Conservation (phyloP, 2,797 vertebrate genomes). For the Heteromormyrus szaboi region DNA sequence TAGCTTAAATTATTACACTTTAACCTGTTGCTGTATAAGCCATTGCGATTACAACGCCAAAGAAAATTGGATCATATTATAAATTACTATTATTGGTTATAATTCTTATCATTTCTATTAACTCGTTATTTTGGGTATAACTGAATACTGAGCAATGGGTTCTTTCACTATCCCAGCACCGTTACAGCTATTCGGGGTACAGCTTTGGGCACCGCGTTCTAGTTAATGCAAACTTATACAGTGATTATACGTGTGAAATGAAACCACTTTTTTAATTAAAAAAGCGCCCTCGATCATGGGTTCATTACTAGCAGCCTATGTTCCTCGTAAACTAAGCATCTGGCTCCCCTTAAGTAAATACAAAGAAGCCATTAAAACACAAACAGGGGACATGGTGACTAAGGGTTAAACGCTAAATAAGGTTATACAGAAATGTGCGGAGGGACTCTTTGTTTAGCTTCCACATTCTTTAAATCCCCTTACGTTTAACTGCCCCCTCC, state of each 20-base stretch:
- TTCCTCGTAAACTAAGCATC: conserved; percentile 1
- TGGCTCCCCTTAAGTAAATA: conserved; percentile 23
- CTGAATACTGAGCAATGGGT: conserved; percentile 1
- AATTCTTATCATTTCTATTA: not conserved
- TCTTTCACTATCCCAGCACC: not conserved
- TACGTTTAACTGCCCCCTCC: not conserved
- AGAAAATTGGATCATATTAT: not conserved
- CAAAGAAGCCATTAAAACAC: conserved; percentile 20
- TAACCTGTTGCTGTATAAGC: conserved; percentile 18
- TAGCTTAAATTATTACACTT: not conserved
- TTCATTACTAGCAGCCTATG: not conserved
- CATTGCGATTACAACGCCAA: not conserved
- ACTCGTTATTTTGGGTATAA: conserved; percentile 32
- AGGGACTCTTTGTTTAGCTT: conserved; percentile 21
- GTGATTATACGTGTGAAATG: not conserved
- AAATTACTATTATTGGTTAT: not conserved
- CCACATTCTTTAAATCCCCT: conserved; percentile 22
- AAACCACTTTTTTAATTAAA: not conserved
- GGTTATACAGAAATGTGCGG: conserved; percentile 19
- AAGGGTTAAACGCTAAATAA: conserved; percentile 25
- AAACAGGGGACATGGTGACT: conserved; percentile 13
- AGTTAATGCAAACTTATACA: not conserved
- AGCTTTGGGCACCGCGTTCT: not conserved
- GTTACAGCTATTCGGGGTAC: not conserved
- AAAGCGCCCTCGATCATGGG: not conserved